These are phyloP conservation scores for Podarcis raffonei DNA, from an alignment of 2,113 vertebrate genomes.

Conservation along the genomic window DNA sequence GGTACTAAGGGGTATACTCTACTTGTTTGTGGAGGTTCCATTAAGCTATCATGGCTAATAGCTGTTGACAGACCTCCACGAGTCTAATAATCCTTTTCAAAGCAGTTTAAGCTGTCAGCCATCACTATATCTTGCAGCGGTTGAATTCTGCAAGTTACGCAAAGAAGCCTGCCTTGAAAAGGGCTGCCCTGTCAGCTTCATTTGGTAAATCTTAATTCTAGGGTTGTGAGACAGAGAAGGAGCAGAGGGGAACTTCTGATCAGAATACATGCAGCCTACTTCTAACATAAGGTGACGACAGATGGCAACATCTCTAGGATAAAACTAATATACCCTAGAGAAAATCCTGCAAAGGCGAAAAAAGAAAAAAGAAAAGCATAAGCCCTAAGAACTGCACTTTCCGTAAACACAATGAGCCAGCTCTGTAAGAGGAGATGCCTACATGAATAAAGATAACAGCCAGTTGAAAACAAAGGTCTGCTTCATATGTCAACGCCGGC, in stretches of 20 bases:
- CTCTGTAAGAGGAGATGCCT: not conserved
- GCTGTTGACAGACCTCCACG: not conserved
- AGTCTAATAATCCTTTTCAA: not conserved
- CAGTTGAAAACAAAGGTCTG: not conserved
- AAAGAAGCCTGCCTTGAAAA: not conserved
- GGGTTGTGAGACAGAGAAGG: not conserved
- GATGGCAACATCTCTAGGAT: not conserved
- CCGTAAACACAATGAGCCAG: not conserved
- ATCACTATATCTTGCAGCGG: not conserved
- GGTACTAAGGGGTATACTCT: not conserved
- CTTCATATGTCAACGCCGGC: not conserved
- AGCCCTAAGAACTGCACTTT: not conserved
- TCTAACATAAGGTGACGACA: not conserved
- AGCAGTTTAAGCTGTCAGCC: not conserved
- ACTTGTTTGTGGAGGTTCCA: not conserved
- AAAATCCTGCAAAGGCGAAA: not conserved
- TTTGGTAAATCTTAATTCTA: too few species aligned
- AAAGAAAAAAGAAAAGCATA: too few species aligned
- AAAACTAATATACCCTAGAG: not conserved
- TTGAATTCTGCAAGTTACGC: not conserved
- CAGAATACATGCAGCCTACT: not conserved
- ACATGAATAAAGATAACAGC: not conserved
- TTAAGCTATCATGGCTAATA: not conserved
- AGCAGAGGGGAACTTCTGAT: not conserved
- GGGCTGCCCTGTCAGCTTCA: not conserved